These are phyloP conservation scores for Glossophaga mutica DNA, from an alignment of 2,797 vertebrate genomes.

Conservation along the genomic window DNA sequence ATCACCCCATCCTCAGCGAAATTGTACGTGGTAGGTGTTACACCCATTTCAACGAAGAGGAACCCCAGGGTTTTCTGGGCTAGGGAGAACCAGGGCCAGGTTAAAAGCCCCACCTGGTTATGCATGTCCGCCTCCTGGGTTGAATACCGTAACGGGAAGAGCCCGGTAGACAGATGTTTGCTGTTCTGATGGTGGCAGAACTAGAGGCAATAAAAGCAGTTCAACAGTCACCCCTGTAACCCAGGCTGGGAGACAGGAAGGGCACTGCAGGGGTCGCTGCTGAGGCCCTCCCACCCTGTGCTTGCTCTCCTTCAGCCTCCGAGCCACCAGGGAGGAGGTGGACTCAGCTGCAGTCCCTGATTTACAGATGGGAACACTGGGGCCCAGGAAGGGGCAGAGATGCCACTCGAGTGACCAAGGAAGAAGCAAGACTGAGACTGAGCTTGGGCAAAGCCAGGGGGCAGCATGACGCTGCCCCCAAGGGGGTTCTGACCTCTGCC, in stretches of 20 bases:
- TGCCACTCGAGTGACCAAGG: neutral
- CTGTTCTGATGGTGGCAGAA: neutral
- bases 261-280: too few relatives aligned
- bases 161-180: fast-evolving
- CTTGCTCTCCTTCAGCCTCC: neutral
- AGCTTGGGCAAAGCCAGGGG: neutral
- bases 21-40: neutral
- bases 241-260: neutral
- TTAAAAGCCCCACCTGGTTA: neutral
- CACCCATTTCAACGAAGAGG: neutral
- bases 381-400: neutral
- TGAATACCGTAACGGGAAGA: neutral
- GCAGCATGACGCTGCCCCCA: neutral
- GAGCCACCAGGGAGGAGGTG: neutral
- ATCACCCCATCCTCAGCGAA: neutral
- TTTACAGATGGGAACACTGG: neutral
- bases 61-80: neutral
- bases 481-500: neutral
- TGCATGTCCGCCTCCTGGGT: too few relatives aligned
- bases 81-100: neutral
- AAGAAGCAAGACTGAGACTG: neutral
- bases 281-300: fast-evolving
- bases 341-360: fast-evolving
- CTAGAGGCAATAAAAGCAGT: neutral
- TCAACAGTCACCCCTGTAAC: neutral